Conservation (phyloP, 2,888 invertebrate species). For the Kryphioiulus occultus region DNA sequence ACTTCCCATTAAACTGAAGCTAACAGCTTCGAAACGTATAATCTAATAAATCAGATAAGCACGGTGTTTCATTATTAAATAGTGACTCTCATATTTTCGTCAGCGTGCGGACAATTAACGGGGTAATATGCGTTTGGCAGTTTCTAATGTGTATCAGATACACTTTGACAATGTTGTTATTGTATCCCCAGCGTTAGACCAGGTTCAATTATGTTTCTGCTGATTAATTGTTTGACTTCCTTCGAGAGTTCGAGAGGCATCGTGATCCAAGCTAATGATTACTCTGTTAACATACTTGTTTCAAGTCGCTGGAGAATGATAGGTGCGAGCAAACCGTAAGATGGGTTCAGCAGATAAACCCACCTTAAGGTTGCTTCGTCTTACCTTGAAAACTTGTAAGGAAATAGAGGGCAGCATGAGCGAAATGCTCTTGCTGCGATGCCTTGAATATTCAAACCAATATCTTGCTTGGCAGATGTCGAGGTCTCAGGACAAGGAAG, state of each 20-base stretch:
- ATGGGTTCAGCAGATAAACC: neutral
- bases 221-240: conserved; percentile 39
- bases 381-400: neutral
- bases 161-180: conserved; percentile 36
- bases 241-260: neutral
- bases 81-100: conserved; percentile 27
- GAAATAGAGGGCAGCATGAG: neutral
- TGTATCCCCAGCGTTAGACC: neutral
- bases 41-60: conserved; percentile 35
- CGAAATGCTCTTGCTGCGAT: neutral
- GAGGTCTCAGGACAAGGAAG: neutral
- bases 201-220: conserved; percentile 32
- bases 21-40: neutral
- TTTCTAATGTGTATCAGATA: conserved; percentile 18
- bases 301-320: conserved; percentile 26
- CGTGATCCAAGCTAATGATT: conserved; percentile 33
- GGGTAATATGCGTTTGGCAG: conserved; percentile 40
- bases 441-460: neutral
- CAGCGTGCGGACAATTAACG: neutral
- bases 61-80: conserved; percentile 13
- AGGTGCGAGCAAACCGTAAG: conserved; percentile 33
- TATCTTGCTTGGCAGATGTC: neutral
- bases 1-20: neutral
- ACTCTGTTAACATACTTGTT: conserved; percentile 40
- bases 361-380: neutral